Evolutionary conservation across 2,888 invertebrate species (phyloP), one percentile per base, ranked within the genome.

Genomic region (Hymenopus coronatus): DNA sequence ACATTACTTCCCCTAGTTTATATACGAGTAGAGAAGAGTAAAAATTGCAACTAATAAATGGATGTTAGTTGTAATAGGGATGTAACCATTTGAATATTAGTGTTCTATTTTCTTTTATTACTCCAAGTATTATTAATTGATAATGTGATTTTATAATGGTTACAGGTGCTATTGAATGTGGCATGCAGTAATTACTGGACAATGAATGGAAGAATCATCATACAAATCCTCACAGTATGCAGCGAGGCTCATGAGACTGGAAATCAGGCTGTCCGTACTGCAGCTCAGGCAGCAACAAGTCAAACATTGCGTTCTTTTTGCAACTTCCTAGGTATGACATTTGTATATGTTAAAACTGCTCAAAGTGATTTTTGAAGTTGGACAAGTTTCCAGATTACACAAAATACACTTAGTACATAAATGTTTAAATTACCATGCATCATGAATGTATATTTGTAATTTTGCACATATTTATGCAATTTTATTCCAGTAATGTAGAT

Each of bases 111-210:
- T 40, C 40, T 40, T 40, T 40, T 40, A 40, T 12, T 40, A 12
- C 40, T 40, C 12, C 40, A 1, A 30, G 2, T 3, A 27, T 83
- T 89, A 85, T 89, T 88, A 86, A 85, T 90, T 40, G 2, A 40
- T 12, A 40, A 40, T 40, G 0, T 12, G 40, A 0, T 40, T 40
- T 40, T 40, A 40, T 40, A 20, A 70, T 70, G 54, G 20, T 92
- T 92, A 6, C 91, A 95, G 95, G 96, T 98, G 91, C 95, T 98
- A 91, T 94, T 98, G 85, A 97, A 98, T 91, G 96, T 98, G 94
- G 97, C 98, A 0, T 96, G 98, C 91, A 97, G 97, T 0, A 96
- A 97, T 7, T 97, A 97, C 20, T 98, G 98, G 94, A 98, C 98
- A 30, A 95, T 98, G 92, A 98, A 98, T 93, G 98, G 98, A 0